Conservation (phyloP, 2,797 vertebrate genomes). For the Rousettus madagascariensis region DNA sequence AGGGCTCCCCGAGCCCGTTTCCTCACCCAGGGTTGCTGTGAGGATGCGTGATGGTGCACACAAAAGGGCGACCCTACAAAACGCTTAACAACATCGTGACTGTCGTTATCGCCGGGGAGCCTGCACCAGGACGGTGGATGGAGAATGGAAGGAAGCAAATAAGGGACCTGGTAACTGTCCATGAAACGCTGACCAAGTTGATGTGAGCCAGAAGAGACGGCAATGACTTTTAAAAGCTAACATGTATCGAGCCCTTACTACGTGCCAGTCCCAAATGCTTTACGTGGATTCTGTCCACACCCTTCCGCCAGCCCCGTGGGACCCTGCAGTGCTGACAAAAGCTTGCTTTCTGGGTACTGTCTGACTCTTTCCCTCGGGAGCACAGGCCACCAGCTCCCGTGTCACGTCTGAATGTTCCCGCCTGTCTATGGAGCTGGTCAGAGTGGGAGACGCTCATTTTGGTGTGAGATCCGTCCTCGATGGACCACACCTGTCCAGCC, state of each 20-base stretch:
- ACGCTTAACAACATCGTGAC: accelerated
- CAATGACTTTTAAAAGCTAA: background rate
- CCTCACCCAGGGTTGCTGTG: background rate
- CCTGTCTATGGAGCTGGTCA: background rate
- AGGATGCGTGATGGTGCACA: accelerated
- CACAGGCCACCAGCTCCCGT: accelerated
- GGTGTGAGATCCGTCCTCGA: accelerated
- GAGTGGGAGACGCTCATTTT: background rate
- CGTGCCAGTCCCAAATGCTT: background rate
- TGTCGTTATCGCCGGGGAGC: accelerated
- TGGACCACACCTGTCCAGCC: background rate
- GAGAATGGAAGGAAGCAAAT: background rate
- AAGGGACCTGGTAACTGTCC: background rate
- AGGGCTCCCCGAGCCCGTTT: background rate
- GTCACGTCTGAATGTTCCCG: accelerated
- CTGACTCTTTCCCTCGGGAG: accelerated
- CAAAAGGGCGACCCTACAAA: background rate
- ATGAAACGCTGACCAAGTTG: background rate
- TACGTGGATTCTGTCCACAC: background rate
- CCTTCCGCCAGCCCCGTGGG: background rate
- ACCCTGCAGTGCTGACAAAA: no score
- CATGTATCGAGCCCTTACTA: background rate
- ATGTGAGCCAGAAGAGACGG: background rate
- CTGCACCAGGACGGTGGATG: background rate
- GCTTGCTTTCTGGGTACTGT: background rate